These are phyloP conservation scores for Enteromius thamalakanensis DNA, from an alignment of 2,797 vertebrate genomes.

Conservation along the genomic window DNA sequence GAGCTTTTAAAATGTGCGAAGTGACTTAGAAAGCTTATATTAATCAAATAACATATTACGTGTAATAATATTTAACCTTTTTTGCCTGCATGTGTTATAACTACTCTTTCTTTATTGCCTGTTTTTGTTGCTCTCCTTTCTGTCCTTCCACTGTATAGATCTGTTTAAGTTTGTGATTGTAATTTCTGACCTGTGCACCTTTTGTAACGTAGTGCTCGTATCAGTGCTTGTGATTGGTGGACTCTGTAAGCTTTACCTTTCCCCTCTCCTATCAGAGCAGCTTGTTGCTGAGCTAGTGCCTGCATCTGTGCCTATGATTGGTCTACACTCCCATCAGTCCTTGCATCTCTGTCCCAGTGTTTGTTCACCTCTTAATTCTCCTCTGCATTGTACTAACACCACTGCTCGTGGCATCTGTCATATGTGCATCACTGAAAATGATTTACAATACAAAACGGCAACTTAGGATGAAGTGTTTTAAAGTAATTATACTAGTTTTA, in stretches of 20 bases:
- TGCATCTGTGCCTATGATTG: slow-evolving; percentile 69
- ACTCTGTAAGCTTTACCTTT: slow-evolving; percentile 83
- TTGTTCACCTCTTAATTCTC: slow-evolving; percentile 42
- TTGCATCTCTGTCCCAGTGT: slow-evolving; percentile 42
- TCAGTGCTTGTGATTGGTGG: slow-evolving; percentile 65
- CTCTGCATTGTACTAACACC: slow-evolving; percentile 43
- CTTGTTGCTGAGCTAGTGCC: slow-evolving; percentile 70
- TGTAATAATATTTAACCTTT: slow-evolving; percentile 12
- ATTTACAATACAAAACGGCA: not conserved
- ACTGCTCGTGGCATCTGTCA: not conserved
- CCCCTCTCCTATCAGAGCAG: slow-evolving; percentile 76
- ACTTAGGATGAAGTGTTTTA: not conserved
- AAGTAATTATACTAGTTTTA: not conserved
- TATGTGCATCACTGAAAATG: slow-evolving; percentile 5
- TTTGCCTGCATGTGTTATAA: slow-evolving; percentile 64
- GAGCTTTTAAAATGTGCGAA: not conserved
- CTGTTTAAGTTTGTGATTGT: slow-evolving; percentile 63
- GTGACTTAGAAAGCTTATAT: not conserved
- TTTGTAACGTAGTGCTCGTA: slow-evolving; percentile 69
- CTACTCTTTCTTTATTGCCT: slow-evolving; percentile 64
- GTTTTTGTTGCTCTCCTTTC: slow-evolving; percentile 56
- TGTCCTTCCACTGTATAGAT: slow-evolving; percentile 60
- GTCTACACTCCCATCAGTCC: slow-evolving; percentile 50
- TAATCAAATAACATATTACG: not conserved
- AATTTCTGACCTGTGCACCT: slow-evolving; percentile 64